Conservation (phyloP, 2,888 invertebrate species). For the Camptogramma bilineatum region DNA sequence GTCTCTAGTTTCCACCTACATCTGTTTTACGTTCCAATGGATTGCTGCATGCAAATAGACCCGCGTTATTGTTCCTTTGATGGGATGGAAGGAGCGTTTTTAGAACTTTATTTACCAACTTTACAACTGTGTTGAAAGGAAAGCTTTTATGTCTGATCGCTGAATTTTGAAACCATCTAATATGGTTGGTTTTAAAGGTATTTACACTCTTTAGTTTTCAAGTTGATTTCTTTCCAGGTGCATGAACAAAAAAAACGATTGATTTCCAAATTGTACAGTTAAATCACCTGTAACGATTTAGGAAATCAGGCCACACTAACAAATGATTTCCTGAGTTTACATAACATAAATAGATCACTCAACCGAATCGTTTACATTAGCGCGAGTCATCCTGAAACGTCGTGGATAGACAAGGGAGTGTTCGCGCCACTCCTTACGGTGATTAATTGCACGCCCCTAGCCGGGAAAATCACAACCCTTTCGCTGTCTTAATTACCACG, state of each 20-base stretch:
- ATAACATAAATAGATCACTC: conserved; percentile 37
- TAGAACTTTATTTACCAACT: conserved; percentile 56
- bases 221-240: neutral
- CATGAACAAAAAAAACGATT: neutral
- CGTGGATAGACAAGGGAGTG: conserved; percentile 58
- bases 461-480: conserved; percentile 84
- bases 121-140: conserved; percentile 34
- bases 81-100: conserved; percentile 53
- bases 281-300: conserved; percentile 4
- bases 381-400: conserved; percentile 45
- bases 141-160: conserved; percentile 34
- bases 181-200: conserved; percentile 5
- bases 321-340: conserved; percentile 36
- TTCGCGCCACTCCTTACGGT: conserved; percentile 62
- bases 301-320: conserved; percentile 31
- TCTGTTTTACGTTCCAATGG: conserved; percentile 75
- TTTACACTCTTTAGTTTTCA: neutral
- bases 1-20: conserved; percentile 58
- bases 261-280: neutral
- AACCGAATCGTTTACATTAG: conserved; percentile 40
- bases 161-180: conserved; percentile 17
- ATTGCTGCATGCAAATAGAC: conserved; percentile 74
- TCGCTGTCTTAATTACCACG: conserved; percentile 83
- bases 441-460: conserved; percentile 77
- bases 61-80: conserved; percentile 70